Percentiles rank a stretch among this genome's conserved stretches.
phyloP scores from a whole-genome alignment of 2,888 invertebrate species.

The Cheilosia soror region DNA sequence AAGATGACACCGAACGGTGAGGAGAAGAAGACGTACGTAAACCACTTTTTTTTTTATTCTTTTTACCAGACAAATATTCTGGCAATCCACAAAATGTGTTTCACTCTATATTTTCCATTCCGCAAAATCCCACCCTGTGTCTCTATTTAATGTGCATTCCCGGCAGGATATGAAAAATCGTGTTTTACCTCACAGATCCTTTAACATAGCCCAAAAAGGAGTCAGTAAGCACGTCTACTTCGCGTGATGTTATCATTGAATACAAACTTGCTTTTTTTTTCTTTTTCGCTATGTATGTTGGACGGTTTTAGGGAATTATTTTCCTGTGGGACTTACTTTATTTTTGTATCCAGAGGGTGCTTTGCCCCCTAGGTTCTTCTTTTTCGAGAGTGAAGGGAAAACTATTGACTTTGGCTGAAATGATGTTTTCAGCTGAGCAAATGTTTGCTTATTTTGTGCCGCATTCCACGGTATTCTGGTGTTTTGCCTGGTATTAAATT shows the following conservation, averaged over 20 bases:
- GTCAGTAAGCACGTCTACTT: constrained; percentile 70
- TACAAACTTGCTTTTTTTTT: background rate
- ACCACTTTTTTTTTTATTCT: constrained; percentile 34
- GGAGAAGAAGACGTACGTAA: constrained; percentile 10
- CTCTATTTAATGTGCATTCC: constrained; percentile 67
- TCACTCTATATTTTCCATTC: constrained; percentile 41
- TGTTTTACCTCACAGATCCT: constrained; percentile 64
- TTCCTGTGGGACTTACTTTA: constrained; percentile 5
- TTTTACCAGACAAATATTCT: constrained; percentile 71
- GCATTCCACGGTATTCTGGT: constrained; percentile 40
- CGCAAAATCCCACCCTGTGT: constrained; percentile 32
- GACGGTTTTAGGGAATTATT: constrained; percentile 45
- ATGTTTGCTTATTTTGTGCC: constrained; percentile 70
- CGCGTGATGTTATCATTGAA: constrained; percentile 70
- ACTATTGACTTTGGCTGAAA: constrained; percentile 72
- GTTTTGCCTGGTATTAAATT: constrained; percentile 19
- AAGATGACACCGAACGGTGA: constrained; percentile 1
- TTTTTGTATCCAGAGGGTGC: constrained; percentile 4
- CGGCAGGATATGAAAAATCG: constrained; percentile 66
- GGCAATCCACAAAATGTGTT: constrained; percentile 68
- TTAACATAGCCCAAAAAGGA: constrained; percentile 56
- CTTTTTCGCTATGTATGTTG: constrained; percentile 32
- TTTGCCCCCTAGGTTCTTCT: constrained; percentile 3
- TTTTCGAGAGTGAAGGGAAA: constrained; percentile 26
- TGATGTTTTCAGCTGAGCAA: constrained; percentile 70